phyloP scores from a whole-genome alignment of 2,888 invertebrate species.

The Acanthosepion lycidas region DNA sequence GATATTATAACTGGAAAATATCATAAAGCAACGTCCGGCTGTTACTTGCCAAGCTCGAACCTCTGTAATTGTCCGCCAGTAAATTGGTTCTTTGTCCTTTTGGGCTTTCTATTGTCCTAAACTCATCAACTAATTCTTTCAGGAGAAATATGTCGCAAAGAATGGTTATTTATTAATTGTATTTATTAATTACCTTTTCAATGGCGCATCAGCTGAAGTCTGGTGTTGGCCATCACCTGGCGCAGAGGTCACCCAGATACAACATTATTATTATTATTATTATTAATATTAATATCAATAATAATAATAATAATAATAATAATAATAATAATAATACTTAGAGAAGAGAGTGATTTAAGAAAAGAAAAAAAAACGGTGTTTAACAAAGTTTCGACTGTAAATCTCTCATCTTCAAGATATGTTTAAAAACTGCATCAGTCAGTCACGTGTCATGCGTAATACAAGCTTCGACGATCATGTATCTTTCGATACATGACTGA shows the following conservation, averaged over 20 bases:
- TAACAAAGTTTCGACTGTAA: too few species aligned
- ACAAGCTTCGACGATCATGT: too few species aligned
- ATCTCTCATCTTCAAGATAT: too few species aligned
- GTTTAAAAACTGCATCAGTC: too few species aligned
- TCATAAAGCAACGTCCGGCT: background rate
- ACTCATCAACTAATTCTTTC: background rate
- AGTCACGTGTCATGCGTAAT: too few species aligned
- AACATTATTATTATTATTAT: background rate
- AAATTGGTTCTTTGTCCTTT: background rate
- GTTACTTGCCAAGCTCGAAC: background rate
- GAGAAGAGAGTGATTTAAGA: too few species aligned
- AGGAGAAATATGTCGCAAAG: background rate
- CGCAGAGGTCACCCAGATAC: background rate
- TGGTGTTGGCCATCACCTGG: background rate
- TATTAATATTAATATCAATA: too few species aligned
- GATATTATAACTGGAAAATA: background rate
- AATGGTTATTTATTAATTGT: background rate
- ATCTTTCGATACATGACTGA: too few species aligned
- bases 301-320: too few species aligned
- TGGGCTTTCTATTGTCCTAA: background rate
- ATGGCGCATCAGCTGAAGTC: background rate
- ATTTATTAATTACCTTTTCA: background rate
- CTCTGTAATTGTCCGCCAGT: background rate
- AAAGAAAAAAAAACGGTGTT: too few species aligned
- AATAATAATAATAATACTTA: too few species aligned